Evolutionary conservation across 2,797 vertebrate species (phyloP).

Genomic region (Anguilla obscura): DNA sequence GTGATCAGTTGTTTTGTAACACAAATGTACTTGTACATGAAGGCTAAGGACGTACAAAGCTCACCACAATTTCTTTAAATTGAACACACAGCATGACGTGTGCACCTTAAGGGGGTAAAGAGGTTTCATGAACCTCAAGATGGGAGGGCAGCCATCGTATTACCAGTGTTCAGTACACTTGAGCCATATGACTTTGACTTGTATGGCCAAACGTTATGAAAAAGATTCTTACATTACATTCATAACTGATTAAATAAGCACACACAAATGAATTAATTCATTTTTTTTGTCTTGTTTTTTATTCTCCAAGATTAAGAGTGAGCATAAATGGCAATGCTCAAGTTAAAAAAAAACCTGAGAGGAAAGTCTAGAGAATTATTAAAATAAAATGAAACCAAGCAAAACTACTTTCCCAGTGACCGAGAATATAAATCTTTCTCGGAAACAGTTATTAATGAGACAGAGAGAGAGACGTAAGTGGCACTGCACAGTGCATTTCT

Average conservation of each 20-base stretch:
- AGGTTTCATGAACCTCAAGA: neutral
- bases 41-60: neutral
- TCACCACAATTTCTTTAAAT: neutral
- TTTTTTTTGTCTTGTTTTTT: neutral
- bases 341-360: neutral
- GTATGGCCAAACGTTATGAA: neutral
- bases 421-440: neutral
- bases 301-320: neutral
- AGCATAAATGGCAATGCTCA: neutral
- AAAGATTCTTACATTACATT: neutral
- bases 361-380: neutral
- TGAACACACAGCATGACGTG: neutral
- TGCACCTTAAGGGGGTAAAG: neutral
- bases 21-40: neutral
- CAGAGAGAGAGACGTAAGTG: conserved; percentile 56
- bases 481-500: conserved; percentile 55
- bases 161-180: neutral
- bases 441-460: conserved; percentile 33
- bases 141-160: neutral
- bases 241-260: neutral
- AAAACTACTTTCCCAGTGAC: neutral
- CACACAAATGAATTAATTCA: neutral
- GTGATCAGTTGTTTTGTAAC: neutral
- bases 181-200: neutral
- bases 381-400: conserved; percentile 5